Base-by-base conservation (phyloP, 2,797 vertebrate genomes). In the Delichon dasypus region DNA sequence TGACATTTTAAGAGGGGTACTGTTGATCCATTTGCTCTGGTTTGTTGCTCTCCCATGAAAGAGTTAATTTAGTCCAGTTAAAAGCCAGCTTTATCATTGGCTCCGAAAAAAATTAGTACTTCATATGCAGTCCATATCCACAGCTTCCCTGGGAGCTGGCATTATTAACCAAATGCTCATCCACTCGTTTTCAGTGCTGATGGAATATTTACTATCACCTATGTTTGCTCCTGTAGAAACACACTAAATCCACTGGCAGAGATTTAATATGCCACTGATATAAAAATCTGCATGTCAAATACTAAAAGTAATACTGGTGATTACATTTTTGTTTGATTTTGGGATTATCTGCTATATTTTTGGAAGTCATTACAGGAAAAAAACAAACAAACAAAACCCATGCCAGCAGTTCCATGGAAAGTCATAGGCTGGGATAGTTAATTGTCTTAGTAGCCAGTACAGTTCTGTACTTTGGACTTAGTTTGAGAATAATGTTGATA, bases 21-120 rank as follows among this genome's bases (percentile, higher is more conserved):
- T 76, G 76, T 82, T 95, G 88, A 90, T 75, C 80, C 88, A 93
- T 94, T 95, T 95, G 67, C 91, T 96, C 60, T 94, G 89, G 74
- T 95, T 96, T 95, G 89, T 84, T 91, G 71, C 80, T 96, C 79
- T 73, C 72, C 89, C 74, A 70, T 91, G 89, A 84, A 94, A 91
- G 45, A 75, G 44, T 48, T 91, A 94, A 95, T 94, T 82, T 94
- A 94, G 60, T 64, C 78, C 5, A 2, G 65, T 92, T 89, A 89
- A 83, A 93, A 97, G 36, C 23, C 58, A 78, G 23, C 30, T 85
- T 89, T 85, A 44, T 77, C 47, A 91, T 70, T 94, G 91, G 71
- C 60, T 91, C 36, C 40, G 77, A 67, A 90, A 96, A 92, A 94
- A 78, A 57, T 27, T 13, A 60, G 29, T 51, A 30, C 10, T 86